Evolutionary conservation across 2,888 invertebrate species (phyloP), one percentile per base, ranked within the genome.

Genomic region (Limnephilus lunatus): DNA sequence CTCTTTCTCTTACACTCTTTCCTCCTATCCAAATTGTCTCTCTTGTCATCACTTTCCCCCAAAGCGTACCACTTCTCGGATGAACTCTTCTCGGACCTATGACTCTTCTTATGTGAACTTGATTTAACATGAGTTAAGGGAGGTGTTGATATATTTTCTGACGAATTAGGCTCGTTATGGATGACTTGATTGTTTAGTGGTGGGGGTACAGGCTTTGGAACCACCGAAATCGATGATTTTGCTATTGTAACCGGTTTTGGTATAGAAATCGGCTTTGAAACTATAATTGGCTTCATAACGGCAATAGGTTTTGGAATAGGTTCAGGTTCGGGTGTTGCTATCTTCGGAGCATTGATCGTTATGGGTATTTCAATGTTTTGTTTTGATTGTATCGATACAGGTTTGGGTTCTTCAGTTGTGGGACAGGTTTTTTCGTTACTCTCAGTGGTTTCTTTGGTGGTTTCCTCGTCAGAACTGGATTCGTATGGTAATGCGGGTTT

Each of bases 401-500:
- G 68, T 68, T 86, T 44, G 53, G 86, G 48, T 39, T 85, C 82
- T 83, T 31, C 82, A 15, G 32, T 53, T 48, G 53, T 44, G 14
- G 44, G 44, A 7, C n/a, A 12, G 2, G 86, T 31, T 86, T 85
- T 32, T 25, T 85, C 39, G 19, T 19, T 48, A 86, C 44, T 35
- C 39, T 88, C 88, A 7, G 88, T 32, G 31, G 68, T 90, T 3
- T 94, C 94, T 94, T 94, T 39, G 94, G 94, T 30, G n/a, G 95
- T 94, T 93, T 97, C 97, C 30, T 97, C 97, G 15, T 97, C 97
- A n/a, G 97, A 97, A 93, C 98, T 98, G 32, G 97, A 97, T 94
- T 98, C 98, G 94, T 98, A 96, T 0, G 98, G 98, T 81, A 98
- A 94, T 0, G 98, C 97, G 90, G 97, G 98, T 95, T 97, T 98